Percentiles rank a stretch among this genome's conserved stretches.
Evolutionary conservation across 2,113 vertebrate genomes (phyloP).

Genomic region (Cavia aperea): DNA sequence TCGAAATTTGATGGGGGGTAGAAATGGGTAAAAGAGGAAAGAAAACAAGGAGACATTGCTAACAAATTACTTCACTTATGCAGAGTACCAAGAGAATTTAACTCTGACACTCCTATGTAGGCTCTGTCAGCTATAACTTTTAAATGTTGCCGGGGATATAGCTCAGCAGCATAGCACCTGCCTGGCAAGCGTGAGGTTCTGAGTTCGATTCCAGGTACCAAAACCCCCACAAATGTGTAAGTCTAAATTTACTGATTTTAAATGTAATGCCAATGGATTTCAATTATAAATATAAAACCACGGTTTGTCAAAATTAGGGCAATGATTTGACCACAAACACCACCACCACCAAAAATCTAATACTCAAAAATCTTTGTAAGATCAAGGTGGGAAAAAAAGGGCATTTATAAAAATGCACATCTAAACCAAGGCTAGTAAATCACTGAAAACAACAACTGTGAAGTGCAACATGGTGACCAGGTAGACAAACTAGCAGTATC

Average conservation of each 20-base stretch:
- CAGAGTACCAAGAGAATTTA: neutral
- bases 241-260: conserved; percentile 35
- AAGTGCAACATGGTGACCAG: conserved; percentile 23
- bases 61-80: neutral
- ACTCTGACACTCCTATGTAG: neutral
- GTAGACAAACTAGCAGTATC: conserved; percentile 51
- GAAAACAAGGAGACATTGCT: neutral
- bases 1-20: conserved; percentile 24
- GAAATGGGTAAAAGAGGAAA: neutral
- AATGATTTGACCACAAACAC: conserved; percentile 29
- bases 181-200: too few species aligned
- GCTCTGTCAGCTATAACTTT: conserved; percentile 3
- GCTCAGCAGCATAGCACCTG: too few species aligned
- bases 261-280: conserved; percentile 29
- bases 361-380: conserved; percentile 22
- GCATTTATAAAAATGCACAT: conserved; percentile 66
- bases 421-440: conserved; percentile 73
- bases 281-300: conserved; percentile 49
- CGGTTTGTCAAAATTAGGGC: conserved; percentile 70
- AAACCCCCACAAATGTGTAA: neutral
- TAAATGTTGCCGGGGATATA: neutral
- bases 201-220: too few species aligned
- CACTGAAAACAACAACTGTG: neutral
- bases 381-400: neutral
- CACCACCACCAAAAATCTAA: conserved; percentile 6